A percentile compares a stretch with the other conserved stretches of the same genome.
phyloP scores from a whole-genome alignment of 2,888 invertebrate species.

The Octonoba sinensis region DNA sequence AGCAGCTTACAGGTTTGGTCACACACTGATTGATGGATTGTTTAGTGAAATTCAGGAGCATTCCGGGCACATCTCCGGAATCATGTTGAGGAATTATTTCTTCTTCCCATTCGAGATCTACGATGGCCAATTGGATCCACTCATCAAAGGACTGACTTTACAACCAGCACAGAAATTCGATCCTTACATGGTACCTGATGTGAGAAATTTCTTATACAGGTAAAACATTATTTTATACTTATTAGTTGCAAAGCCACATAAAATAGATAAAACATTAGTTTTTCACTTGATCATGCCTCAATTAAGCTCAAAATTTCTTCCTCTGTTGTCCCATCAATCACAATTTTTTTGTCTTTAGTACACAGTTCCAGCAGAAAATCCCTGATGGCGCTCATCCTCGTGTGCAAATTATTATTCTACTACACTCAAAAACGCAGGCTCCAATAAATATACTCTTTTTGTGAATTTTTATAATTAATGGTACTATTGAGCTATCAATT shows the following conservation, averaged over 20 bases:
- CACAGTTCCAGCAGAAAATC: too few species aligned
- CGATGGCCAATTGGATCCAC: conserved; percentile 71
- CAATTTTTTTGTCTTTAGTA: too few species aligned
- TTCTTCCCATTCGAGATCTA: conserved; percentile 66
- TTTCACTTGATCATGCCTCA: background rate
- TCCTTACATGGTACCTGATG: conserved; percentile 72
- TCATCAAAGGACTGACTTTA: conserved; percentile 72
- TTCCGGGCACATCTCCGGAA: conserved; percentile 77
- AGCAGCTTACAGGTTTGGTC: conserved; percentile 79
- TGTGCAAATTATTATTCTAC: too few species aligned
- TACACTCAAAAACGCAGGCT: too few species aligned
- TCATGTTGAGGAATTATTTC: conserved; percentile 73
- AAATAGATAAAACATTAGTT: background rate
- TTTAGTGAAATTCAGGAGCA: conserved; percentile 84
- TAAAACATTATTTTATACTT: background rate
- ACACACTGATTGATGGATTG: conserved; percentile 78
- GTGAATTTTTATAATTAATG: too few species aligned
- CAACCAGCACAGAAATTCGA: conserved; percentile 73
- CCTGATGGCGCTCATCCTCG: too few species aligned
- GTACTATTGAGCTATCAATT: too few species aligned
- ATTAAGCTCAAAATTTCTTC: background rate
- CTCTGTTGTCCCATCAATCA: too few species aligned
- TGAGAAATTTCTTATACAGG: conserved; percentile 80
- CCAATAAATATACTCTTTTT: too few species aligned
- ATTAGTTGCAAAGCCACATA: too few species aligned